Evolutionary conservation across 1,140 invertebrate species (phyloP), one percentile per base, ranked within the genome.

Genomic region (Caenorhabditis tropicalis): DNA sequence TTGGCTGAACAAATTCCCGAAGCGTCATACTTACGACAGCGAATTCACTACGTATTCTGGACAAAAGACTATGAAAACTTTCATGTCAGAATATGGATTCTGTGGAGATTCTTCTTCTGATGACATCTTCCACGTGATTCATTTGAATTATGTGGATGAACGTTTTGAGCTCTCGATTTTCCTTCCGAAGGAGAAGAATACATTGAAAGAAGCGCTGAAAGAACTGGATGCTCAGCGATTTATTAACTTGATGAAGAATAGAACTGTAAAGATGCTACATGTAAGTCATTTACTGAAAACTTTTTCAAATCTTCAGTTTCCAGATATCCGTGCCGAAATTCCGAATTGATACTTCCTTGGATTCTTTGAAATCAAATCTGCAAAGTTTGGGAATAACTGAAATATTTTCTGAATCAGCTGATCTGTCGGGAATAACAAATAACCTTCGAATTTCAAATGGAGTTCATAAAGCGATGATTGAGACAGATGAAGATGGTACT

Each of bases 1-100:
- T 21, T 84, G 83, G 83, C 12, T 80, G 12, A 19, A 84, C 43
- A 31, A 33, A 2, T 84, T 84, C 49, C n/a, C 60, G 36, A 15
- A n/a, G 27, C n/a, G 36, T 16, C n/a, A 12, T 5, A n/a, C n/a
- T 2, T 9, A 1, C 2, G 39, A 48, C 19, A 2, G 21, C 12
- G 48, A 70, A 21, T 82, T 82, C 60, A 46, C 82, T 43, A 48
- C 46, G 7, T 49, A 70, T 27, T n/a, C 21, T 19, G 82, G 39
- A 39, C 33, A 36, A 0, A 19, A n/a, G 5, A 70, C 36, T 15
- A 19, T 9, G n/a, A 49, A 65, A 12, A 51, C 16, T 9, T 82
- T 48, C 24, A 46, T 82, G 36, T 39, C 5, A 5, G 82, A 82
- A 1, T 29, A 19, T 19, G 21, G 15, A 36, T 39, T 21, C 15